Evolutionary conservation across 2,797 vertebrate genomes (phyloP), one percentile per base, ranked within the genome.

Genomic region (Harpagifer antarcticus): DNA sequence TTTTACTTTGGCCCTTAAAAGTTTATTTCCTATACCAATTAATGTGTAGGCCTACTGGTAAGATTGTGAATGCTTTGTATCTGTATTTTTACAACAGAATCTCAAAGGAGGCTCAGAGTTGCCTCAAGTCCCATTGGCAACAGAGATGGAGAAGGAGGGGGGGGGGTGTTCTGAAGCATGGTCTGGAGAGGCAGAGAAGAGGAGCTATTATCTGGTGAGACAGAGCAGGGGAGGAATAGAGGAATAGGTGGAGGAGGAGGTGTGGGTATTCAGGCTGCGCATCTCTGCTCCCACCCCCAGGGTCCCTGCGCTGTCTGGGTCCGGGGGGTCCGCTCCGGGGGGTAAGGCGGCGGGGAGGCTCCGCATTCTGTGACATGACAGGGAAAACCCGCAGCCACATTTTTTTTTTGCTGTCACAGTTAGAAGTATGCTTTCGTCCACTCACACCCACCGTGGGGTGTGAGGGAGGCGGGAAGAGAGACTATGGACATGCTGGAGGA

Each of bases 401-500:
- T 27, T 23, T 1, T 54, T 54, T 48, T n/a, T 17, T 43, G 62
- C 31, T 59, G 61, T n/a, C 20, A 50, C 50, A 5, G 78, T n/a
- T 48, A 54, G 55, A 60, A 44, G 23, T n/a, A 82, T 78, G 74
- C 8, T 56, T 42, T 44, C 66, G 10, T 40, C 14, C 49, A 33
- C 43, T n/a, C 57, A 43, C 68, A 40, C 44, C 56, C 37, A 61
- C 14, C 10, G 10, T 9, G 33, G 61, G 48, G 27, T 31, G 67
- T 68, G 67, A 74, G 23, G 50, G 44, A 45, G 15, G 52, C 33
- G 44, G 47, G 71, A 19, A 6, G 3, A 6, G 54, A 16, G 53
- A 72, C 49, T 11, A 82, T 91, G 69, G 87, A 83, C 70, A 95
- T 95, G 94, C 89, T 92, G 33, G 94, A 92, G 78, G 95, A 96